Base-by-base conservation (phyloP, 2,797 vertebrate species). In the Hippopotamyrus pictus region DNA sequence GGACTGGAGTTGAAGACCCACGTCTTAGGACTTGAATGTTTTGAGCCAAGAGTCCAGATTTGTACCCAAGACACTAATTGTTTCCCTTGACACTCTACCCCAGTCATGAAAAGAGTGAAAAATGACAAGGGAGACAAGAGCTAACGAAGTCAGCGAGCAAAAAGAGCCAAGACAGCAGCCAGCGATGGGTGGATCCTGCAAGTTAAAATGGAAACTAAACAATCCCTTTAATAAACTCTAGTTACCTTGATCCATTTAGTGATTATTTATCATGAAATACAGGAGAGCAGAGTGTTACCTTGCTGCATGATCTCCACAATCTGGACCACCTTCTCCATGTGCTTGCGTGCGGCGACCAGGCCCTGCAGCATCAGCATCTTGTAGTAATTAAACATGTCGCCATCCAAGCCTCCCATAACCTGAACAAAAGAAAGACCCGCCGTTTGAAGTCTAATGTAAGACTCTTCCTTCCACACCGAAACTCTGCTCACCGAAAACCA, bases 271-370 rank as follows among this genome's bases (percentile, higher is more conserved):
- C 41, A 22, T 8, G 37, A 46, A n/a, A 14, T 85, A 14, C 44
- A 29, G 48, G 83, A 50, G 48, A 51, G 44, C 6, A 51, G 6
- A 14, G 11, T 50, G 48, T 22, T 90, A 99, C 98, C 98, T 96
- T 99, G 98, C 91, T 99, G 98, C 98, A 98, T 99, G 93, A 99
- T 98, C 95, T 99, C 98, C 91, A 99, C 98, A 0, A 98, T 97
- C 95, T 98, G 98, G 88, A 98, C 95, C 0, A 98, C 98, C 17
- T 94, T 94, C 62, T 99, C 98, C 98, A 99, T 99, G 95, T 99
- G 98, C 86, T 99, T 99, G 3, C 98, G 94, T 0, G 98, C 97
- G 0, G 97, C 97, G 0, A 99, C 97, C 82, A 99, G 93, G 1
- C 98, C 98, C 91, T 99, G 98, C 33, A 99, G 96, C 98, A 99